Conservation (phyloP, 53 echinoderm and acorn worm genomes). For the Luidia sarsii region DNA sequence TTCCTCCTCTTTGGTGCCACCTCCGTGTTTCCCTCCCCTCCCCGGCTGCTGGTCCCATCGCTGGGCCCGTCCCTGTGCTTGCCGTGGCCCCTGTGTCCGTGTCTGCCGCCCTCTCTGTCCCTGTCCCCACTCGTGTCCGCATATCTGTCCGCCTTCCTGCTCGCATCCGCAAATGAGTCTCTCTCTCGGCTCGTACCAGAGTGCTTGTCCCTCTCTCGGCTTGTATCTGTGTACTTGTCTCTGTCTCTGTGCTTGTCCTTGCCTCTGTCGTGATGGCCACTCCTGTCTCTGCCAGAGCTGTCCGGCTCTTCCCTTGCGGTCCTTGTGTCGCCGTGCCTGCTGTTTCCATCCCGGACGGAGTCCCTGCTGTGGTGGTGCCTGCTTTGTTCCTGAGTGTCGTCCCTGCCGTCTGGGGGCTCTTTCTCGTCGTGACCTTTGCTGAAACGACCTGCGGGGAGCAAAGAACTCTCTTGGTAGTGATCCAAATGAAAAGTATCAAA, state of each 20-base stretch:
- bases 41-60: too few relatives aligned
- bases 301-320: constrained; percentile 5
- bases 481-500: too few relatives aligned
- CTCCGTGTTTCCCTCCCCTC: too few relatives aligned
- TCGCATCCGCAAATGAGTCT: not conserved
- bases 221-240: constrained; percentile 15
- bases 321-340: constrained; percentile 15
- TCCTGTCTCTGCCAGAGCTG: constrained; percentile 31
- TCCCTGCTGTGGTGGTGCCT: constrained; percentile 12
- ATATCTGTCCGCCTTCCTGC: too few relatives aligned
- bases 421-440: constrained; percentile 75
- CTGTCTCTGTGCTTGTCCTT: constrained; percentile 14
- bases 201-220: too few relatives aligned
- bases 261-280: not conserved
- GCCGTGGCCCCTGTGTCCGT: constrained; percentile 33
- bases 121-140: not conserved
- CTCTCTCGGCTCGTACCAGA: too few relatives aligned
- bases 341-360: not conserved
- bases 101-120: constrained; percentile 44
- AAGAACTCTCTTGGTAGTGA: too few relatives aligned
- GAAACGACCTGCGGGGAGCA: constrained; percentile 68
- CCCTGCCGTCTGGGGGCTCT: constrained; percentile 26
- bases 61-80: constrained; percentile 5
- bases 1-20: constrained; percentile 27
- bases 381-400: constrained; percentile 10